Evolutionary conservation across 2,797 vertebrate species (phyloP).

Genomic region (Centropyge bicolor): DNA sequence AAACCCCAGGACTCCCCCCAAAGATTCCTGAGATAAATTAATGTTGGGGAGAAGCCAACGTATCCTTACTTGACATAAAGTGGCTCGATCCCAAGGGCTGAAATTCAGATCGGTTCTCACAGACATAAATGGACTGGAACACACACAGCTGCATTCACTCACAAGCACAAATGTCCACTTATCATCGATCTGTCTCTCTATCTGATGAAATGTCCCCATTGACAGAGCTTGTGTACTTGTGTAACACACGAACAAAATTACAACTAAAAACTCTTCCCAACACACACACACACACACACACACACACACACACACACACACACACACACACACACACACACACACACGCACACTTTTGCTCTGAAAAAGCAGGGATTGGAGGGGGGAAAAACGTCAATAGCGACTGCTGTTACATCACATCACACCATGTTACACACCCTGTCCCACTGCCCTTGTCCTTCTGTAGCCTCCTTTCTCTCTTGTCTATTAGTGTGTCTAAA

Average conservation of each 20-base stretch:
- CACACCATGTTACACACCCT: slow-evolving; percentile 39
- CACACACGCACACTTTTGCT: neutral
- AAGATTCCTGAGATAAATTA: neutral
- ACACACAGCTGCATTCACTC: neutral
- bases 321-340: neutral
- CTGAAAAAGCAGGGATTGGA: neutral
- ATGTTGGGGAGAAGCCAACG: neutral
- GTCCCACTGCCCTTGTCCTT: slow-evolving; percentile 60
- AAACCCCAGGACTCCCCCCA: neutral
- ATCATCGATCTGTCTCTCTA: neutral
- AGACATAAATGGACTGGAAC: neutral
- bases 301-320: neutral
- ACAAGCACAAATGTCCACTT: slow-evolving; percentile 25
- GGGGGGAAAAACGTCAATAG: slow-evolving; percentile 31
- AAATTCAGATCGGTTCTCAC: neutral
- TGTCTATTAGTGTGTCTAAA: slow-evolving; percentile 47
- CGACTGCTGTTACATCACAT: slow-evolving; percentile 49
- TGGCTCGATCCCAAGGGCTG: neutral
- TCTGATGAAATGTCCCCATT: slow-evolving; percentile 33
- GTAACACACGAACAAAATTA: slow-evolving; percentile 46
- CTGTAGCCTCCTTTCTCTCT: slow-evolving; percentile 1
- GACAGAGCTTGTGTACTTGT: slow-evolving; percentile 48
- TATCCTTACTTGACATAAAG: neutral
- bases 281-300: neutral
- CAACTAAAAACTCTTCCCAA: neutral